Conservation (phyloP, 1,140 invertebrate species). For the Solenopsis invicta region DNA sequence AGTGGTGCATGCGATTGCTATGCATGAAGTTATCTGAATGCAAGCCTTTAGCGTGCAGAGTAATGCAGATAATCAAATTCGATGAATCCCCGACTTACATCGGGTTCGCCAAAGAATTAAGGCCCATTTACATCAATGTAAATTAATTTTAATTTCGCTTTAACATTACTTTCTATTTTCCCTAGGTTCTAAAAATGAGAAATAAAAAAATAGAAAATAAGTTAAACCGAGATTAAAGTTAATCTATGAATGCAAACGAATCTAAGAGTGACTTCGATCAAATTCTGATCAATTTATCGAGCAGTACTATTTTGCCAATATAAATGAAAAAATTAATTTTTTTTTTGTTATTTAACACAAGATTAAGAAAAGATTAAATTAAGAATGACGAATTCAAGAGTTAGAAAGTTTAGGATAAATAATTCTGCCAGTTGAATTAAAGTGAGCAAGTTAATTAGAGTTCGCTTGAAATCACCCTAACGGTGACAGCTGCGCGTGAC, state of each 20-base stretch:
- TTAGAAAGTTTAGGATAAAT: not conserved
- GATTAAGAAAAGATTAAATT: not conserved
- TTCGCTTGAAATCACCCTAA: not conserved
- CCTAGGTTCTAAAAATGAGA: no score
- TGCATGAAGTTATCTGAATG: not conserved
- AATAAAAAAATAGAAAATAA: no score
- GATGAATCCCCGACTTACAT: not conserved
- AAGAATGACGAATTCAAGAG: not conserved
- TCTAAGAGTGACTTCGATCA: no score
- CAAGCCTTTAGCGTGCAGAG: not conserved
- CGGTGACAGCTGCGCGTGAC: not conserved
- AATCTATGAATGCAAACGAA: no score
- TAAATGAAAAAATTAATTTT: not conserved
- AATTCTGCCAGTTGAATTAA: not conserved
- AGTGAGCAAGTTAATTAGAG: not conserved
- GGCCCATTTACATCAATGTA: no score
- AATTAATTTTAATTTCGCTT: no score
- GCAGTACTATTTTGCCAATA: not conserved
- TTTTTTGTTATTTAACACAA: not conserved
- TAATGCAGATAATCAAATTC: not conserved
- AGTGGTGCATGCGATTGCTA: not conserved
- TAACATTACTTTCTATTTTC: no score
- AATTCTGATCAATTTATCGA: not conserved
- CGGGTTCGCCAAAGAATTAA: not conserved
- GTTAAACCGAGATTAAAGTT: no score